phyloP scores from a whole-genome alignment of 2,888 invertebrate species.

The Agriopis aurantiaria region DNA sequence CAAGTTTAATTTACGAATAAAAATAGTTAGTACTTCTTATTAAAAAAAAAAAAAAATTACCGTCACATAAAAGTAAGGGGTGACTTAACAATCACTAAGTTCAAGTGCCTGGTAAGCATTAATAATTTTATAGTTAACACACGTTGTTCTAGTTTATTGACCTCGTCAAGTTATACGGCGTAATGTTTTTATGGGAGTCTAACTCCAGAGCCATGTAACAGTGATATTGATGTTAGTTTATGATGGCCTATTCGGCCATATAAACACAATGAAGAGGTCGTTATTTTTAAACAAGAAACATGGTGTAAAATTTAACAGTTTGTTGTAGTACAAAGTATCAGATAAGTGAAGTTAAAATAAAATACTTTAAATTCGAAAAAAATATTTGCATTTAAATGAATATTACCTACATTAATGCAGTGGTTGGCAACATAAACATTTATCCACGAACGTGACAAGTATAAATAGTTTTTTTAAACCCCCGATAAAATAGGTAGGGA shows the following conservation, averaged over 20 bases:
- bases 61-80: conserved; percentile 1
- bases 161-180: conserved; percentile 44
- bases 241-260: conserved; percentile 52
- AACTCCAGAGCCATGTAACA: conserved; percentile 51
- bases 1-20: no score
- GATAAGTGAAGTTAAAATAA: no score
- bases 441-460: no score
- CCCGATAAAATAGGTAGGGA: no score
- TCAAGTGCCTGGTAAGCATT: conserved; percentile 15
- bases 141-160: conserved; percentile 42
- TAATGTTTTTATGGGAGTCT: conserved; percentile 51
- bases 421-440: no score
- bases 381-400: no score
- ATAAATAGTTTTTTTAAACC: no score
- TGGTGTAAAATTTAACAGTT: neutral
- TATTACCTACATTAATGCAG: no score
- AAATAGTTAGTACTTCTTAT: no score
- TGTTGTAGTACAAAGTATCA: neutral
- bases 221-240: conserved; percentile 56
- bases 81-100: conserved; percentile 12
- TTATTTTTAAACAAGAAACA: conserved; percentile 59
- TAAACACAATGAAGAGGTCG: conserved; percentile 64
- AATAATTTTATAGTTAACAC: conserved; percentile 31
- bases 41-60: neutral
- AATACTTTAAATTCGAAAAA: neutral